Percentiles rank a stretch among this genome's conserved stretches.
Conservation (phyloP, 2,888 invertebrate genomes). For the Leptinotarsa peninsularis region DNA sequence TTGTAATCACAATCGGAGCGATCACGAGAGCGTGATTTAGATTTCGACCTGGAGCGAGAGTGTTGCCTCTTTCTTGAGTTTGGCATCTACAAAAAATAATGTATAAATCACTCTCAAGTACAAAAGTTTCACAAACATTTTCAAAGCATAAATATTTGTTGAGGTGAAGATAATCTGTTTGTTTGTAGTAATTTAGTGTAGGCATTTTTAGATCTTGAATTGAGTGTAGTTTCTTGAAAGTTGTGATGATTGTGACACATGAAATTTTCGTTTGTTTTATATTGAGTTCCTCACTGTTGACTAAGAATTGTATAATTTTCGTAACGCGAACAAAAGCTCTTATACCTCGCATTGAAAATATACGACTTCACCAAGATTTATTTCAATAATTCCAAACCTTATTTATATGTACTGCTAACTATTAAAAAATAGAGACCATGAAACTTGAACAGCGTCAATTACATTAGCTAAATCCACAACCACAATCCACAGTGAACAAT, state of each 20-base stretch:
- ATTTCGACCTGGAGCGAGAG: conserved; percentile 74
- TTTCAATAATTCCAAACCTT: too few relatives aligned
- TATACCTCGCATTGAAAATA: conserved; percentile 2
- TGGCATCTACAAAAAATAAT: conserved; percentile 22
- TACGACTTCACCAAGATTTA: not conserved
- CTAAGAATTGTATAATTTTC: not conserved
- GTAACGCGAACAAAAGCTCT: not conserved
- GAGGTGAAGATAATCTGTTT: conserved; percentile 15
- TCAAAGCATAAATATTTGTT: conserved; percentile 22
- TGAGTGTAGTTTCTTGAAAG: conserved; percentile 16
- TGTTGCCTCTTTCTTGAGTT: conserved; percentile 82
- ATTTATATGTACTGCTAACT: too few relatives aligned
- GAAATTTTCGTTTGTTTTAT: conserved; percentile 23
- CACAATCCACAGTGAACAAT: too few relatives aligned
- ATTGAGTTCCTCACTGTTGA: not conserved
- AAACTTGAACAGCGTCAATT: too few relatives aligned
- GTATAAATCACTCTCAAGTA: not conserved
- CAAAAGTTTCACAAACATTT: conserved; percentile 8
- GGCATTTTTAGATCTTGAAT: conserved; percentile 21
- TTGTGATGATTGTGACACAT: conserved; percentile 25
- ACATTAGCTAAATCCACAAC: too few relatives aligned
- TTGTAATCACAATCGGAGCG: conserved; percentile 73
- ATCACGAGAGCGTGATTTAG: conserved; percentile 68
- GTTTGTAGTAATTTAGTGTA: conserved; percentile 25
- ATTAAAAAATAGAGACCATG: too few relatives aligned